Evolutionary conservation across 2,113 vertebrate species (phyloP).

Genomic region (Microcebus lehilahytsara): DNA sequence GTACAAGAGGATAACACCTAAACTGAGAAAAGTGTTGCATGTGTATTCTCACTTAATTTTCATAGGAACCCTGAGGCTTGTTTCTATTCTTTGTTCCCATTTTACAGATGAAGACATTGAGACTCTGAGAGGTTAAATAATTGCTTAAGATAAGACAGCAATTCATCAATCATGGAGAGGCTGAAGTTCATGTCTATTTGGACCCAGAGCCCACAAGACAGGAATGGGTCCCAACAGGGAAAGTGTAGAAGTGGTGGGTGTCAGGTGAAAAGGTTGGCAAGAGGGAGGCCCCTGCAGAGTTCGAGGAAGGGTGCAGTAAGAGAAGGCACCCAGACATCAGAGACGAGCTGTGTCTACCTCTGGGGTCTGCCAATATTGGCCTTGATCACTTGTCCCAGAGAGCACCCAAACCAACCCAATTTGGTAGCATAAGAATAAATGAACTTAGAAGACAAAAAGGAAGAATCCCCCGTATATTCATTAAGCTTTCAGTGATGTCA

Average conservation of each 20-base stretch:
- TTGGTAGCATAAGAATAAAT: background rate
- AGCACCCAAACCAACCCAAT: background rate
- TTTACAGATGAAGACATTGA: background rate
- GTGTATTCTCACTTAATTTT: background rate
- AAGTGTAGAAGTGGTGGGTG: fast-evolving
- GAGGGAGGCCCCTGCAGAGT: background rate
- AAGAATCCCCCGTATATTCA: background rate
- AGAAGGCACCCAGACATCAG: background rate
- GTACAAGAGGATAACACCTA: background rate
- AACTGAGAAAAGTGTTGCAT: background rate
- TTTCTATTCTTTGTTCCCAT: background rate
- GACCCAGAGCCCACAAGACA: background rate
- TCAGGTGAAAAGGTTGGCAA: background rate
- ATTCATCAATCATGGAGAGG: background rate
- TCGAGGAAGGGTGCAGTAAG: background rate
- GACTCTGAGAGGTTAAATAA: background rate
- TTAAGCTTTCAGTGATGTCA: background rate
- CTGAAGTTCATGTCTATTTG: background rate
- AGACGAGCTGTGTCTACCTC: background rate
- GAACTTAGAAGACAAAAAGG: background rate
- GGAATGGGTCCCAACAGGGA: no score
- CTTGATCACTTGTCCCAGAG: background rate
- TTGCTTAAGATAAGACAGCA: background rate
- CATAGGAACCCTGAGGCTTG: background rate
- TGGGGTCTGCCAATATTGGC: background rate